Base-by-base conservation (phyloP, 2,113 vertebrate species). In the Prochilodus magdalenae region DNA sequence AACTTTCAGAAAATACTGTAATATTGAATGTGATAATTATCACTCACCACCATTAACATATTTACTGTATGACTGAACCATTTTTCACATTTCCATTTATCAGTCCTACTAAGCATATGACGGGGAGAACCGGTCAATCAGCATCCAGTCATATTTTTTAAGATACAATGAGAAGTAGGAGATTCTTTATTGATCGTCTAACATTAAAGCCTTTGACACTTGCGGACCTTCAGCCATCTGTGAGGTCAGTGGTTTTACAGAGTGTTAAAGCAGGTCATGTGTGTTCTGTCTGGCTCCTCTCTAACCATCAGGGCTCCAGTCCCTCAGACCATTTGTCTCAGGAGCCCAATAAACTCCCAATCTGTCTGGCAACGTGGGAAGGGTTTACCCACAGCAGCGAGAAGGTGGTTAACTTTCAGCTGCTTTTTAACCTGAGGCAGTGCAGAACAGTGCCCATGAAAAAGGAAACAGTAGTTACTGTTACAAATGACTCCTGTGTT, bases 311-410 rank as follows among this genome's bases (percentile, higher is more conserved):
- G 24, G 36, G 51, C 80, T 77, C 63, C 73, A 47, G 20, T 27
- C 51, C 69, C 16, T 67, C 66, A 44, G 57, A 67, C 66, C 81
- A 83, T 86, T 82, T 83, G 81, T 83, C 73, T 76, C 75, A 13
- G 12, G 51, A 69, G 62, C 51, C 33, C 59, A 80, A 83, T 83
- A 83, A 83, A 80, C 77, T 18, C 66, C 33, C 26, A 51, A 67
- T 66, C 73, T 60, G 59, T 74, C 76, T 81, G 79, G 79, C 59
- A 73, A 44, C 20, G 13, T 14, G 47, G 47, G 63, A 30, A 66
- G 63, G 16, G 63, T 33, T 67, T 40, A 70, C 22, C 14, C 29
- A 0, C 22, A 26, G 49, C 51, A 70, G 22, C 66, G 57, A 60
- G 13, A 51, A 77, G 69, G 53, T 63, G 40, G 24, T 66, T 24